Base-by-base conservation (phyloP, 2,797 vertebrate species). In the Sphenopsis melanotis region DNA sequence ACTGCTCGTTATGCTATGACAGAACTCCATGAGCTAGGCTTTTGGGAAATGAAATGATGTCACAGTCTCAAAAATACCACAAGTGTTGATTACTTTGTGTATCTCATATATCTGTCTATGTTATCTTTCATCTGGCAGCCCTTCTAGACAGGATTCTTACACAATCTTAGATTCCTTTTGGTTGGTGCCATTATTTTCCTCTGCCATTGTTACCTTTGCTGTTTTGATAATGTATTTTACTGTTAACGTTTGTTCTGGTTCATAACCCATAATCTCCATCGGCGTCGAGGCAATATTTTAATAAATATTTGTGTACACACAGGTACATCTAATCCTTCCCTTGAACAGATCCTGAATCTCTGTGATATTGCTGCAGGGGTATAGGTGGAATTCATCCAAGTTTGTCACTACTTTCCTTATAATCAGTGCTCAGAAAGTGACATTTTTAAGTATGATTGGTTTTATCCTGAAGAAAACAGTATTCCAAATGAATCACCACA, bases 381-480 rank as follows among this genome's bases (percentile, higher is more conserved):
- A 52, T 2, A 53, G 68, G 56, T 93, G 87, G 79, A 80, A 85
- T 91, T 85, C 22, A 60, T 74, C 64, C 21, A 29, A 36, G 34
- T 83, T 92, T 74, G 68, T 71, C 60, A 42, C 24, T 36, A 1
- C 34, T 71, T 87, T 77, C 57, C 53, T 68, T 68, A 26, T 49
- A 83, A 74, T 81, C 65, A 82, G 34, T 47, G 52, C 71, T 89
- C 34, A 87, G 84, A 80, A 77, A 80, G 0, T 56, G 79, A 55
- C 61, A 42, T 80, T 94, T 87, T 53, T 0, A 66, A 83, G 52
- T 71, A 15, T 44, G 78, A 85, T 80, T 93, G 3, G 34, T 80
- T 91, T 89, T 85, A 49, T 89, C 49, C 68, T 46, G 76, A 92
- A 92, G 56, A 89, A 89, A 93, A 64, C 64, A 77, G 37, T 56